These are phyloP conservation scores for Chinchilla lanigera DNA, from an alignment of 2,113 vertebrate genomes.

Conservation along the genomic window DNA sequence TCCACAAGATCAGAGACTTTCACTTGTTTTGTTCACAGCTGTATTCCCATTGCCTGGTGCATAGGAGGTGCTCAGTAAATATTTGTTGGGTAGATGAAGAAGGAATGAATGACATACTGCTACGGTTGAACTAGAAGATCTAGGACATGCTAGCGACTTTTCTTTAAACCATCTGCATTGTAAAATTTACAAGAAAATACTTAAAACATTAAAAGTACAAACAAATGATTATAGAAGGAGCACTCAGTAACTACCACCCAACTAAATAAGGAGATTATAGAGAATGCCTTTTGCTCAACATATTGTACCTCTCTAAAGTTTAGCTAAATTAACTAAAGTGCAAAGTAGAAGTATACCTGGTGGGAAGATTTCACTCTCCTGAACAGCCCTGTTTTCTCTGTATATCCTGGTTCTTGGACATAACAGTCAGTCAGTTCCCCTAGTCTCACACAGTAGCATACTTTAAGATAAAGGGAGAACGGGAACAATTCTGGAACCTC, in stretches of 20 bases:
- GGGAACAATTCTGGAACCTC: not conserved
- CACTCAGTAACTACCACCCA: not conserved
- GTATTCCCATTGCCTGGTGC: not conserved
- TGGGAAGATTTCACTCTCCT: not conserved
- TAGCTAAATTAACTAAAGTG: conserved; percentile 23
- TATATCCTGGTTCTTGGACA: not conserved
- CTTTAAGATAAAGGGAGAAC: not conserved
- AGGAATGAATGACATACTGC: not conserved
- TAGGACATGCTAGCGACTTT: not conserved
- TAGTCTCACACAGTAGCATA: not conserved
- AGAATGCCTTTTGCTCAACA: not conserved
- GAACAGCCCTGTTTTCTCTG: not conserved
- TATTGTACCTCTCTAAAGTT: not conserved
- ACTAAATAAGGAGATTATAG: not conserved
- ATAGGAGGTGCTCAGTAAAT: not conserved
- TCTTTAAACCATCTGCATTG: not conserved
- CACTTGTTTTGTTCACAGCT: not conserved
- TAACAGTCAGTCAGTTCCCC: not conserved
- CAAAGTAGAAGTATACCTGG: not conserved
- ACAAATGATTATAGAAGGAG: not conserved
- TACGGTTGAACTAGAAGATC: not conserved
- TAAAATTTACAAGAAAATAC: conserved; percentile 35
- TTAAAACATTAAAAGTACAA: not conserved
- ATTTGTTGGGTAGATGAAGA: not conserved
- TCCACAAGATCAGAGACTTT: not conserved